phyloP scores from a whole-genome alignment of 2,797 vertebrate species.

The Bradypus variegatus region DNA sequence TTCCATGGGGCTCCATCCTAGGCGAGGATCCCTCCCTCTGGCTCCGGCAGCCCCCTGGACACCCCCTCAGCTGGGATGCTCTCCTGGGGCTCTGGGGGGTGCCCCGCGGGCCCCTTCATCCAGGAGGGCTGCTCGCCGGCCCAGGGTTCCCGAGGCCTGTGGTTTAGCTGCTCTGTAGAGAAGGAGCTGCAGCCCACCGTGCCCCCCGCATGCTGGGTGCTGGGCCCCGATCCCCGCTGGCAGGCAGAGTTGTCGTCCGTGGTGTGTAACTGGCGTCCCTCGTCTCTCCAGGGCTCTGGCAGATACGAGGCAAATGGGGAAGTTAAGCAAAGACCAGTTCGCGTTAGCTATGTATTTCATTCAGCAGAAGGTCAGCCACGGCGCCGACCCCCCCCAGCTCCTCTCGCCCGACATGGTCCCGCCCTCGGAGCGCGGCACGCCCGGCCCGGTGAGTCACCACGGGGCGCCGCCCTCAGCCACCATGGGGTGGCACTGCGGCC shows the following conservation, averaged over 20 bases:
- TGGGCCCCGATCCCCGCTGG: too few relatives aligned
- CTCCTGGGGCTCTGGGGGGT: too few relatives aligned
- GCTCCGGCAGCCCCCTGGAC: too few relatives aligned
- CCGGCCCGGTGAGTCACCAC: constrained; percentile 78
- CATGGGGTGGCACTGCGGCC: background rate
- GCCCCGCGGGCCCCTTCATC: too few relatives aligned
- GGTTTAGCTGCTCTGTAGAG: too few relatives aligned
- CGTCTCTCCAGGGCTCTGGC: constrained; percentile 86
- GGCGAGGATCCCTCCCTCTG: too few relatives aligned
- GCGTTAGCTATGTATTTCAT: constrained; percentile 95
- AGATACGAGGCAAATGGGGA: constrained; percentile 94
- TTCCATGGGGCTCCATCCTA: too few relatives aligned
- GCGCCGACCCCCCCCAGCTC: constrained; percentile 90
- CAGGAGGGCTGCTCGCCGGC: too few relatives aligned
- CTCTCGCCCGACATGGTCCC: constrained; percentile 94
- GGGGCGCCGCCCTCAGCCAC: accelerated
- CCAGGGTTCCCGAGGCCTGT: too few relatives aligned
- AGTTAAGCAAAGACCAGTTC: constrained; percentile 94
- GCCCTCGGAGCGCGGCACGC: constrained; percentile 88
- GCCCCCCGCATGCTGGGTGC: too few relatives aligned
- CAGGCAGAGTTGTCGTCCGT: background rate
- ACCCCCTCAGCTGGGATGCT: too few relatives aligned
- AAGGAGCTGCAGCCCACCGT: too few relatives aligned
- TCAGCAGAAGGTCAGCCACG: constrained; percentile 96
- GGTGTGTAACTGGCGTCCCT: constrained; percentile 31